Conservation (phyloP, 2,888 invertebrate species). For the Tipula vernalis region DNA sequence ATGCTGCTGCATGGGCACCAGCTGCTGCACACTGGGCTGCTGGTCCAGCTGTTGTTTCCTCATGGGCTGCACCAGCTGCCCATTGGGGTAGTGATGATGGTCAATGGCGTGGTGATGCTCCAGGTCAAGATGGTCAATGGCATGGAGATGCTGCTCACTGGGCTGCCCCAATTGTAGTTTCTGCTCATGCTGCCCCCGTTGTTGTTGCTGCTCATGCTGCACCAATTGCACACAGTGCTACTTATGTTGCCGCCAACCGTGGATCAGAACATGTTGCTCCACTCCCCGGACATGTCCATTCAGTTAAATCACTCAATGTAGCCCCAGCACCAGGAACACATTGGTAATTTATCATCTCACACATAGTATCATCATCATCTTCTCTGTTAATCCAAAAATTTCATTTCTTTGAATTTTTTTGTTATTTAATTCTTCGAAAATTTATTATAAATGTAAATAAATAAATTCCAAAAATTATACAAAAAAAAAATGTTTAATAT, state of each 20-base stretch:
- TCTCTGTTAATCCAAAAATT: neutral
- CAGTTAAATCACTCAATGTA: neutral
- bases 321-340: constrained; percentile 19
- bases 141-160: constrained; percentile 34
- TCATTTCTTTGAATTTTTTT: neutral
- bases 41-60: constrained; percentile 23
- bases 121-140: constrained; percentile 20
- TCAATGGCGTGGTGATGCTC: constrained; percentile 28
- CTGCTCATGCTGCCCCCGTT: constrained; percentile 23
- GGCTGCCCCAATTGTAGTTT: constrained; percentile 26
- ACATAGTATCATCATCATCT: constrained; percentile 15
- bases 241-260: constrained; percentile 5
- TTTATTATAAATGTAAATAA: neutral
- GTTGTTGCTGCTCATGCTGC: constrained; percentile 17
- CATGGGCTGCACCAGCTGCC: constrained; percentile 22
- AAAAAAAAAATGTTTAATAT: neutral
- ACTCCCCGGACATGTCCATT: neutral
- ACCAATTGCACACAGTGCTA: neutral
- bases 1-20: too few species aligned
- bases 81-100: constrained; percentile 32
- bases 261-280: constrained; percentile 1
- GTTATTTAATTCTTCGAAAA: neutral
- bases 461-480: neutral
- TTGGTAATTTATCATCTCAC: constrained; percentile 25
- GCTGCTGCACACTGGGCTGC: constrained; percentile 20